phyloP scores from a whole-genome alignment of 1,140 invertebrate genomes.

The Drosophila parabipectinata region DNA sequence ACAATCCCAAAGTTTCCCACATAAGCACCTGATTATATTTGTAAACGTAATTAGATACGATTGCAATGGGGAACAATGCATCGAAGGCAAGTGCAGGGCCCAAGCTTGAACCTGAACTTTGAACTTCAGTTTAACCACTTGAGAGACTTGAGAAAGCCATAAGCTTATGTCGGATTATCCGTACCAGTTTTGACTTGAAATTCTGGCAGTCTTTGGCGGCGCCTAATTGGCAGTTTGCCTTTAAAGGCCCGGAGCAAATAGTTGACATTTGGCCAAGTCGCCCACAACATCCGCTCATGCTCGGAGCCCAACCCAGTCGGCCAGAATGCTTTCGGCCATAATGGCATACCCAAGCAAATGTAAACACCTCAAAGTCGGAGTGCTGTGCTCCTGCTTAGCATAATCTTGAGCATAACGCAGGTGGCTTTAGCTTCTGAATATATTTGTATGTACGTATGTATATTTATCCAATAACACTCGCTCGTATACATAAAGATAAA shows the following conservation, averaged over 20 bases:
- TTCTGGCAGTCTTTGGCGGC: constrained; percentile 21
- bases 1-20: constrained; percentile 37
- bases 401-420: constrained; percentile 57
- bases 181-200: background rate
- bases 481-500: constrained; percentile 58
- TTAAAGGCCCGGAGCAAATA: constrained; percentile 56
- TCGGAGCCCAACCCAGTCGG: constrained; percentile 41
- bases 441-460: background rate
- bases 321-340: constrained; percentile 45
- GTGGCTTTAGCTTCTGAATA: constrained; percentile 42
- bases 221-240: constrained; percentile 64
- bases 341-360: constrained; percentile 38
- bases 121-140: constrained; percentile 13
- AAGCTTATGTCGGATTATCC: constrained; percentile 8
- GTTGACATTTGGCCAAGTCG: constrained; percentile 69
- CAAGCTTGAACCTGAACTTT: constrained; percentile 54
- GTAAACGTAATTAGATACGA: constrained; percentile 27
- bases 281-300: constrained; percentile 66
- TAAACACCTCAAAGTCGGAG: constrained; percentile 35
- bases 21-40: constrained; percentile 40
- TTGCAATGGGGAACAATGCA: constrained; percentile 19
- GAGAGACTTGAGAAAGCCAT: background rate
- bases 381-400: constrained; percentile 49
- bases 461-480: constrained; percentile 25
- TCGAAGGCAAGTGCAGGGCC: constrained; percentile 14